Evolutionary conservation across 2,797 vertebrate genomes (phyloP).

Genomic region (Diglossa cyanea): DNA sequence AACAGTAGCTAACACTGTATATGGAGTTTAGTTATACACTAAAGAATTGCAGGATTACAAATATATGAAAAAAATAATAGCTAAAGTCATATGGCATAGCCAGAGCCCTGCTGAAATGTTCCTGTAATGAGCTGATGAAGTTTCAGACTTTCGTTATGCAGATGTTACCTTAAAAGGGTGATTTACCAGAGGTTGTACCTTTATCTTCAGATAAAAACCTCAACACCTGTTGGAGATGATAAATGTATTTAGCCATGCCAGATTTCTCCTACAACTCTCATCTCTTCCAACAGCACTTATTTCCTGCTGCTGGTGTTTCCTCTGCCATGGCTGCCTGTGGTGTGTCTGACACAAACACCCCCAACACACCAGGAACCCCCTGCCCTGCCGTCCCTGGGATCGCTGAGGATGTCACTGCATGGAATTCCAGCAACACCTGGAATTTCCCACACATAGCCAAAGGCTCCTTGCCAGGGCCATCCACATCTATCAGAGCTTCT

Average conservation of each 20-base stretch:
- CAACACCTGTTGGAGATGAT: background rate
- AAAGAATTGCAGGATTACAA: background rate
- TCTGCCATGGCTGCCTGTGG: accelerated
- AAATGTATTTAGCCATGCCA: accelerated
- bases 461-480: background rate
- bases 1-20: background rate
- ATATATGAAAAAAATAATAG: background rate
- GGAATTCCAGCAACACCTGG: background rate
- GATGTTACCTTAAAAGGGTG: background rate
- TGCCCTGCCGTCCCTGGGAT: background rate
- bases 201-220: background rate
- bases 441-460: background rate
- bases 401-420: background rate
- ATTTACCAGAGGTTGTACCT: background rate
- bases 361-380: accelerated
- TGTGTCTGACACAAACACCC: background rate
- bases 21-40: background rate
- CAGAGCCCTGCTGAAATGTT: background rate
- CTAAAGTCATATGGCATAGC: background rate
- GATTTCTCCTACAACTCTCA: background rate
- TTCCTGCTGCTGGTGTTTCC: background rate
- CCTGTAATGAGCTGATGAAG: background rate
- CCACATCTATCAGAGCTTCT: accelerated
- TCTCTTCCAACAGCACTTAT: background rate
- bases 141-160: background rate